Evolutionary conservation across 2,888 invertebrate species (phyloP).

Genomic region (Strigamia crassipes): DNA sequence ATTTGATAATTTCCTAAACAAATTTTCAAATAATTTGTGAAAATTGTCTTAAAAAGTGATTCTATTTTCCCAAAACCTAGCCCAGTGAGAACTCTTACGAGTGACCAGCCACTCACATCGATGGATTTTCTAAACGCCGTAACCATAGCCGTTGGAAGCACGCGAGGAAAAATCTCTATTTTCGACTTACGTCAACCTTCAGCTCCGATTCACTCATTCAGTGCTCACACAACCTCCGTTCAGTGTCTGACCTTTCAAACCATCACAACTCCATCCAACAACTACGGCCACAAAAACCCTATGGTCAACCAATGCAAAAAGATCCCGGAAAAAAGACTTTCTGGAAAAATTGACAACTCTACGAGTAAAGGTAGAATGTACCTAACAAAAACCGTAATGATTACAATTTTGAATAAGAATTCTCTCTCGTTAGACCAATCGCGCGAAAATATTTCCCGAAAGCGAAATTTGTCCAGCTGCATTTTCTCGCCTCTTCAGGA

Average conservation of each 20-base stretch:
- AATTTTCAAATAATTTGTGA: too few species aligned
- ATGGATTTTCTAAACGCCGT: constrained; percentile 56
- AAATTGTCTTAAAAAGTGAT: too few species aligned
- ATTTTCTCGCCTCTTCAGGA: too few species aligned
- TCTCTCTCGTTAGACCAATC: too few species aligned
- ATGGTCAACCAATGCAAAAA: neutral
- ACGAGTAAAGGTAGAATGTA: too few species aligned
- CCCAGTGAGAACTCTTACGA: constrained; percentile 54
- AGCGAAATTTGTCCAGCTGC: too few species aligned
- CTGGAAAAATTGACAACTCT: too few species aligned
- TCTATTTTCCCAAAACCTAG: constrained; percentile 53
- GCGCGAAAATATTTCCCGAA: too few species aligned
- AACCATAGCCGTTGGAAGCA: constrained; percentile 58
- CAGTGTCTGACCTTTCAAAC: constrained; percentile 54
- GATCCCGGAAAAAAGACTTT: too few species aligned
- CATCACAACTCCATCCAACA: neutral
- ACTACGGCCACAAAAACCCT: neutral
- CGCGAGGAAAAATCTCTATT: constrained; percentile 57
- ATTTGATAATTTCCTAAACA: too few species aligned
- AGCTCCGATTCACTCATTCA: constrained; percentile 54
- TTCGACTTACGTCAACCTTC: constrained; percentile 58
- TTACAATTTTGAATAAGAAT: too few species aligned
- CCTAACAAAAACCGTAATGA: too few species aligned
- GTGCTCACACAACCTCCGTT: constrained; percentile 57
- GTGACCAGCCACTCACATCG: constrained; percentile 57